Evolutionary conservation across 2,888 invertebrate species (phyloP).

Genomic region (Leptarthrus brevirostris): DNA sequence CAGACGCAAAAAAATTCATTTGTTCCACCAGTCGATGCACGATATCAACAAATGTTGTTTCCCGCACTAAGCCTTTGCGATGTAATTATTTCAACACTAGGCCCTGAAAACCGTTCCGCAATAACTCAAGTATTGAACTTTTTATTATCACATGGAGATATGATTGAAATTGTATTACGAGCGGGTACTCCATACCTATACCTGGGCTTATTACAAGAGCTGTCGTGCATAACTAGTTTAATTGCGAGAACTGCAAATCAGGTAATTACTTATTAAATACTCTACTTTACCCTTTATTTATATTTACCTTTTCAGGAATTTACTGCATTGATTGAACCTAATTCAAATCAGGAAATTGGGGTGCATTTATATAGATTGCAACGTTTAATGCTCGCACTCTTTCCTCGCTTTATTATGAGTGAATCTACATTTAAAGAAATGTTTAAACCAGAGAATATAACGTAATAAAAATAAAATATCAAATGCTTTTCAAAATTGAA

Average conservation of each 20-base stretch:
- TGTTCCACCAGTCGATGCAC: slow-evolving; percentile 73
- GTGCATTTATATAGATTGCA: slow-evolving; percentile 77
- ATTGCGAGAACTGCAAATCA: slow-evolving; percentile 76
- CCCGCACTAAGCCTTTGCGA: slow-evolving; percentile 86
- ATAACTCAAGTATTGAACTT: slow-evolving; percentile 84
- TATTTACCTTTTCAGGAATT: slow-evolving; percentile 60
- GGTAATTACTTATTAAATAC: too few species aligned
- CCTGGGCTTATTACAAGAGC: slow-evolving; percentile 76
- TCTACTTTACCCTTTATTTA: neutral
- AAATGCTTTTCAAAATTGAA: too few species aligned
- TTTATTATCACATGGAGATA: slow-evolving; percentile 83
- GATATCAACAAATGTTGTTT: slow-evolving; percentile 85
- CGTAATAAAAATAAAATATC: slow-evolving; percentile 51
- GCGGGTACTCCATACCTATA: slow-evolving; percentile 76
- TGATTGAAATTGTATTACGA: slow-evolving; percentile 81
- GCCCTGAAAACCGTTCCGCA: slow-evolving; percentile 85
- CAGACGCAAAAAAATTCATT: slow-evolving; percentile 64
- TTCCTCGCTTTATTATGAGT: slow-evolving; percentile 76
- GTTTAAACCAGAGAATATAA: slow-evolving; percentile 59
- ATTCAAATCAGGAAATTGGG: slow-evolving; percentile 68
- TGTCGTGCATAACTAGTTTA: slow-evolving; percentile 81
- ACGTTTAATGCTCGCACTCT: slow-evolving; percentile 78
- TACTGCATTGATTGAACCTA: slow-evolving; percentile 60
- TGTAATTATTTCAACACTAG: slow-evolving; percentile 83
- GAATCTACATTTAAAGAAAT: slow-evolving; percentile 64